These are phyloP conservation scores for Neofelis nebulosa DNA, from an alignment of 2,113 vertebrate species.

Conservation along the genomic window DNA sequence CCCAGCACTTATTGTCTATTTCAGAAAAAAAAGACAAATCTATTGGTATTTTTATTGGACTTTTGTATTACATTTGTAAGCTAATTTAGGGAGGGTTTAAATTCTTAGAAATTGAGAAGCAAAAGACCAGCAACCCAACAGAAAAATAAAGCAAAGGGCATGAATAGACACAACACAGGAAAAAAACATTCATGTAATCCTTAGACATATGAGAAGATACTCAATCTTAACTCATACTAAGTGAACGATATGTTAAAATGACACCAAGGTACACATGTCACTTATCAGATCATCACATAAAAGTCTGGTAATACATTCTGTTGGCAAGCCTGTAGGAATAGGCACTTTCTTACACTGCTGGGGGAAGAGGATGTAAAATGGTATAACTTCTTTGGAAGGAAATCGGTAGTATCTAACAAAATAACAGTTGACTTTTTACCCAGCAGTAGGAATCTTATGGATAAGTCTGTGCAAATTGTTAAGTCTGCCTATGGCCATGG, in stretches of 20 bases:
- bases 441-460: background rate
- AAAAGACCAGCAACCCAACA: background rate
- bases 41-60: conserved; percentile 4
- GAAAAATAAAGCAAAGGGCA: background rate
- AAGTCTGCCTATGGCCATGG: background rate
- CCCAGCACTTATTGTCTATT: background rate
- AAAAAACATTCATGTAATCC: background rate
- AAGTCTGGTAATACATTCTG: background rate
- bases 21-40: background rate
- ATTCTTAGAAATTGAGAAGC: background rate
- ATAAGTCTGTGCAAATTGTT: background rate
- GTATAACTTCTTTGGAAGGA: background rate
- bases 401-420: background rate
- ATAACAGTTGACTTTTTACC: background rate
- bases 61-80: background rate
- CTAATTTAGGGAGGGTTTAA: background rate
- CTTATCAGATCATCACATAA: background rate
- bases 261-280: background rate
- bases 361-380: background rate
- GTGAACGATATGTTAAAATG: background rate
- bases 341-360: background rate
- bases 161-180: background rate
- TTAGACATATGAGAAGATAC: background rate
- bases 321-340: background rate
- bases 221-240: background rate